These are phyloP conservation scores for Lissonota sp. DNA, from an alignment of 2,888 invertebrate species.

Conservation along the genomic window DNA sequence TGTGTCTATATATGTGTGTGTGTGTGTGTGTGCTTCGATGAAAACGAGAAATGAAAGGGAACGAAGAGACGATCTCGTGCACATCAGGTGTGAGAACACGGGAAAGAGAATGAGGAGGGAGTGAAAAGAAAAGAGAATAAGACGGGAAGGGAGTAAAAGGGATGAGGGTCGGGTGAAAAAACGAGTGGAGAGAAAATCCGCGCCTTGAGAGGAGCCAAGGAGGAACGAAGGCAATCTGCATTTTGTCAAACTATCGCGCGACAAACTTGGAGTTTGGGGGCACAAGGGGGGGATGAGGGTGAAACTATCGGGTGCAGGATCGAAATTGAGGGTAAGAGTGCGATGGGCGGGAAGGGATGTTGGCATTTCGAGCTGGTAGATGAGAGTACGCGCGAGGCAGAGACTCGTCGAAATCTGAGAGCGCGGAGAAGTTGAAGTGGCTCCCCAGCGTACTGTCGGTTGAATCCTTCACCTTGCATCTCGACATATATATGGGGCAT, in stretches of 20 bases:
- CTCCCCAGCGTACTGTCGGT: conserved; percentile 75
- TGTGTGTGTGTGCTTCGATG: neutral
- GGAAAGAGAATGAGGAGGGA: conserved; percentile 28
- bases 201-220: conserved; percentile 41
- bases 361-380: conserved; percentile 52
- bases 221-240: conserved; percentile 76
- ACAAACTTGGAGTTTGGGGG: conserved; percentile 60
- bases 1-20: neutral
- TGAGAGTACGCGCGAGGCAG: conserved; percentile 56
- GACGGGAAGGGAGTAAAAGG: neutral
- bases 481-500: conserved; percentile 10
- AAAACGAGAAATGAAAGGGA: conserved; percentile 28
- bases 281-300: neutral
- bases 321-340: conserved; percentile 53
- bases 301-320: conserved; percentile 18
- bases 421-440: conserved; percentile 70
- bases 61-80: conserved; percentile 21
- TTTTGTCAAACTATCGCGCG: conserved; percentile 77
- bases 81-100: conserved; percentile 53
- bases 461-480: conserved; percentile 74
- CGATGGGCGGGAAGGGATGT: conserved; percentile 57
- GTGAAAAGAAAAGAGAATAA: neutral
- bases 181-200: conserved; percentile 40
- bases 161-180: conserved; percentile 6
- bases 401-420: conserved; percentile 59